Conservation (phyloP, 2,797 vertebrate species). For the Platalea minor region DNA sequence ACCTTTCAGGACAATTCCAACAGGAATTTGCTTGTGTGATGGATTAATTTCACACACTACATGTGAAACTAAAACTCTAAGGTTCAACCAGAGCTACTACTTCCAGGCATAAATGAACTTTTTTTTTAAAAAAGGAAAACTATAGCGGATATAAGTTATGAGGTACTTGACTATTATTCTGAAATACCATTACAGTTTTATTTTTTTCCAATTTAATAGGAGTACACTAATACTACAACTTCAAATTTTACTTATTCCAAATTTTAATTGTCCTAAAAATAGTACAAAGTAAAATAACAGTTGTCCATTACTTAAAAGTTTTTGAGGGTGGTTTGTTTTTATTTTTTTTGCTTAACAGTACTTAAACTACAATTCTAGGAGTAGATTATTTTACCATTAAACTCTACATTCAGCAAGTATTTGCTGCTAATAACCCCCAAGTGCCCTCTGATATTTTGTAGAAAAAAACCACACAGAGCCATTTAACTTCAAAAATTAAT, state of each 20-base stretch:
- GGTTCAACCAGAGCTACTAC: not conserved
- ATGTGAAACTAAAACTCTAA: not conserved
- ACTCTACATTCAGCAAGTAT: slow-evolving; percentile 15
- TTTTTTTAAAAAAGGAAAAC: not conserved
- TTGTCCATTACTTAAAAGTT: not conserved
- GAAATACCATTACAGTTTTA: not conserved
- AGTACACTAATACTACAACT: not conserved
- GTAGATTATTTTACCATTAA: slow-evolving; percentile 11
- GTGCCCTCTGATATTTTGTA: slow-evolving; percentile 7
- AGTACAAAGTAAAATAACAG: not conserved
- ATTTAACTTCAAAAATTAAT: slow-evolving; percentile 61
- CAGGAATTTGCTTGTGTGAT: not conserved
- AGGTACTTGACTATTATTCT: not conserved
- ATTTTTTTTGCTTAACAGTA: not conserved
- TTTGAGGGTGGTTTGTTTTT: not conserved
- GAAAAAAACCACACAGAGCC: not conserved
- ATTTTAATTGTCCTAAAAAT: not conserved
- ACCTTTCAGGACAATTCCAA: not conserved
- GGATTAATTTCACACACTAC: not conserved
- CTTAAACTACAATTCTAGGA: not conserved
- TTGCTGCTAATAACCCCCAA: slow-evolving; percentile 9
- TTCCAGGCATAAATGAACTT: not conserved
- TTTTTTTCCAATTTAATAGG: not conserved
- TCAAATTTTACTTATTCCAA: not conserved
- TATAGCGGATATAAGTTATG: not conserved